Conservation (phyloP, 23 tunicate species). For the Phallusia fumigata region DNA sequence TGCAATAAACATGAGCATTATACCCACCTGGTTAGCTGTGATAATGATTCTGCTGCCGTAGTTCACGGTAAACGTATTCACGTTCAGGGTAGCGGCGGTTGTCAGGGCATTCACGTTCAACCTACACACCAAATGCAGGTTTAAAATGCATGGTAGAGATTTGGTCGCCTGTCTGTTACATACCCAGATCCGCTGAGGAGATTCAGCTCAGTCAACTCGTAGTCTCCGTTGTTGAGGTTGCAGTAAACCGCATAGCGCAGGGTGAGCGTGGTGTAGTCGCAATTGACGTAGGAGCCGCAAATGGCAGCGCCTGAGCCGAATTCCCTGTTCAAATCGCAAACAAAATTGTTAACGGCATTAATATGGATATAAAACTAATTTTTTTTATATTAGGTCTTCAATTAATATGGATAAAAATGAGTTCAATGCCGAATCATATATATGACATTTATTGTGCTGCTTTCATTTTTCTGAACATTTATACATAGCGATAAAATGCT, state of each 20-base stretch:
- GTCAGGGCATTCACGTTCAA: not conserved
- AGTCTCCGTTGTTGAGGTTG: not conserved
- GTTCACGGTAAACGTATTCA: not conserved
- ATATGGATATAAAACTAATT: too few species aligned
- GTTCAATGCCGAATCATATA: too few species aligned
- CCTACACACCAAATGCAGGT: not conserved
- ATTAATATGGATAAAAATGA: too few species aligned
- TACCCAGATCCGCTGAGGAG: slow-evolving; percentile 8
- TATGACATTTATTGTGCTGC: too few species aligned
- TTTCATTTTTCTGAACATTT: too few species aligned
- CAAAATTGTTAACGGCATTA: too few species aligned
- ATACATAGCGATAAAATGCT: too few species aligned
- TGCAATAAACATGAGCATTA: not conserved
- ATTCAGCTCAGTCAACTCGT: not conserved
- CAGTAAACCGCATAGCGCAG: slow-evolving; percentile 3
- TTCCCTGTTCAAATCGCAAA: not conserved
- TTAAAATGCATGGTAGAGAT: too few species aligned
- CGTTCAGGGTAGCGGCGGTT: not conserved
- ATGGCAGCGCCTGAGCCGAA: not conserved
- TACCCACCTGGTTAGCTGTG: not conserved
- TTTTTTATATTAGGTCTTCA: too few species aligned
- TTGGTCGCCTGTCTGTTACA: too few species aligned
- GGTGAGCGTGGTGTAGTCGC: slow-evolving; percentile 23
- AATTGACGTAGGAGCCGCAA: slow-evolving; percentile 3
- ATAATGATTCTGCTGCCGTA: not conserved